These are phyloP conservation scores for Chironomus tentans DNA, from an alignment of 2,888 invertebrate genomes.

Conservation along the genomic window DNA sequence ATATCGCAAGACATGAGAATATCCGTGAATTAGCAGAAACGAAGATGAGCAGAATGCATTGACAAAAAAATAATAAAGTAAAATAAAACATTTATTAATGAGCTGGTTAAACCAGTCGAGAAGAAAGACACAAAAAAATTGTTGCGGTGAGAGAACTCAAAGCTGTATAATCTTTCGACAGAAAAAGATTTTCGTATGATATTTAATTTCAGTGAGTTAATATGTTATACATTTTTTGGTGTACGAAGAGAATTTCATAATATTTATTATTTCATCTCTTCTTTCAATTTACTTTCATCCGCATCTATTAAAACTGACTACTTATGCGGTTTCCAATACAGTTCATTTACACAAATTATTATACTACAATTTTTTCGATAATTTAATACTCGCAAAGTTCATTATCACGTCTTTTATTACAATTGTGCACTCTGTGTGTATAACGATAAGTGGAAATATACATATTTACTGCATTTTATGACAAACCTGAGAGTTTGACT, in stretches of 20 bases:
- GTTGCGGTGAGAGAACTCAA: not conserved
- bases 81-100: not conserved
- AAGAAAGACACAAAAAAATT: too few relatives aligned
- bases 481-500: too few relatives aligned
- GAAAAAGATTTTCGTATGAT: not conserved
- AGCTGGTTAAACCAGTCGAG: slow-evolving; percentile 3
- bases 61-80: not conserved
- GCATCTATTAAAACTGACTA: not conserved
- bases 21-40: not conserved
- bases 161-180: not conserved
- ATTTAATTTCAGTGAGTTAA: not conserved
- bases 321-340: not conserved
- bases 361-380: not conserved
- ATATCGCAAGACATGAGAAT: not conserved
- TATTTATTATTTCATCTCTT: not conserved
- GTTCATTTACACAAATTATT: not conserved
- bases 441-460: too few relatives aligned
- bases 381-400: not conserved
- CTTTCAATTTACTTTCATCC: not conserved
- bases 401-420: not conserved
- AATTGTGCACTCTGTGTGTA: too few relatives aligned
- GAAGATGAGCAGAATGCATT: not conserved
- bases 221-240: not conserved
- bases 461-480: too few relatives aligned
- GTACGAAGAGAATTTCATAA: not conserved